These are phyloP conservation scores for Ia io DNA, from an alignment of 2,113 vertebrate species.

Conservation along the genomic window DNA sequence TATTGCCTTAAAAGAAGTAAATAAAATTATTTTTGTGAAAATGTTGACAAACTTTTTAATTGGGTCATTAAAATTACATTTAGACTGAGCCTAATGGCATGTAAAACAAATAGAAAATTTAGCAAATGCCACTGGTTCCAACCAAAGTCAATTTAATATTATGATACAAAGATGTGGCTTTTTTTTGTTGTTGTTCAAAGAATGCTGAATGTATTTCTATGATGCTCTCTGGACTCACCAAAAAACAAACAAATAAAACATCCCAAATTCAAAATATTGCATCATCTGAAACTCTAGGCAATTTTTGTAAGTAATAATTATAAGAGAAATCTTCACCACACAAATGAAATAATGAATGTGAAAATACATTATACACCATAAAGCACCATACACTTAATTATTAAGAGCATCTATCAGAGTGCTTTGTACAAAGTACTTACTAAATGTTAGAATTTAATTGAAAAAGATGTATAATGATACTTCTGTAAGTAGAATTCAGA, in stretches of 20 bases:
- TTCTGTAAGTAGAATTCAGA: conserved; percentile 30
- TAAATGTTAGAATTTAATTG: conserved; percentile 48
- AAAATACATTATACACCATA: conserved; percentile 7
- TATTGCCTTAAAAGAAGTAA: conserved; percentile 24
- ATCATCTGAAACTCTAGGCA: conserved; percentile 14
- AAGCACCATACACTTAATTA: conserved; percentile 25
- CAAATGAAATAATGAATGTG: conserved; percentile 20
- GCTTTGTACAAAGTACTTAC: conserved; percentile 8
- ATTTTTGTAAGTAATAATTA: conserved; percentile 40
- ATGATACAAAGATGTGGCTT: background rate
- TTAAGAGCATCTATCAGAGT: background rate
- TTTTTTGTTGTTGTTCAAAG: conserved; percentile 4
- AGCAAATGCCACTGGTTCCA: background rate
- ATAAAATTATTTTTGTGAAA: conserved; percentile 19
- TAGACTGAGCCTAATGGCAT: background rate
- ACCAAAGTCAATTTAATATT: conserved; percentile 34
- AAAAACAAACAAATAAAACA: background rate
- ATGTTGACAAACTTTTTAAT: conserved; percentile 10
- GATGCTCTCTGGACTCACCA: background rate
- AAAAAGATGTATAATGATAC: conserved; percentile 50
- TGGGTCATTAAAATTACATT: conserved; percentile 30
- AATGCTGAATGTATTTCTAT: conserved; percentile 34
- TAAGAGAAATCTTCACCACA: conserved; percentile 6
- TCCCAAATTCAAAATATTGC: background rate
- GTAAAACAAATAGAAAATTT: conserved; percentile 49